phyloP scores from a whole-genome alignment of 2,888 invertebrate genomes.

The Athalia rosae region DNA sequence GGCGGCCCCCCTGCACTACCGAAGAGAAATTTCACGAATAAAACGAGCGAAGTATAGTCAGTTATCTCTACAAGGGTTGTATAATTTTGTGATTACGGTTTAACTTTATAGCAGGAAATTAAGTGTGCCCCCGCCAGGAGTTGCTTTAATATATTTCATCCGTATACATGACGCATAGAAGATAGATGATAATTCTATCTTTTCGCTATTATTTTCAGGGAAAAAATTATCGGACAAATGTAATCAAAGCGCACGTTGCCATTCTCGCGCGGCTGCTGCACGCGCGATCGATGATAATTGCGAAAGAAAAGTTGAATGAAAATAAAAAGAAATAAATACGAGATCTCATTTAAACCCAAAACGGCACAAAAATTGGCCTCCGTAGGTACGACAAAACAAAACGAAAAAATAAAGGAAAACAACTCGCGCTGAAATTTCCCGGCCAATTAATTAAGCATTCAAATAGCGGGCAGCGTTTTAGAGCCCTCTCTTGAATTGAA shows the following conservation, averaged over 20 bases:
- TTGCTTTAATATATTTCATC: too few species aligned
- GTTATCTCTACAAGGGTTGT: constrained; percentile 6
- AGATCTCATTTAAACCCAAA: neutral
- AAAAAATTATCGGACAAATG: too few species aligned
- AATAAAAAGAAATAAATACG: too few species aligned
- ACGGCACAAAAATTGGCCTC: neutral
- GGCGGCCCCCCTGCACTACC: too few species aligned
- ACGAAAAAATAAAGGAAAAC: neutral
- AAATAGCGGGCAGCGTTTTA: neutral
- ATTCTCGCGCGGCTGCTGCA: too few species aligned
- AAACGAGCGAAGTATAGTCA: neutral
- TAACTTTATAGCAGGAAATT: constrained; percentile 28
- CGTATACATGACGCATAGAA: neutral
- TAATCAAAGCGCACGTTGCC: too few species aligned
- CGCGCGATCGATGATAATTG: too few species aligned
- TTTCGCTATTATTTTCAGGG: constrained; percentile 1
- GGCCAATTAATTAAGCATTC: constrained; percentile 22
- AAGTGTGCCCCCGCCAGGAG: neutral
- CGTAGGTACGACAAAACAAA: neutral
- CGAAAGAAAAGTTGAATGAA: too few species aligned
- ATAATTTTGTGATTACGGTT: constrained; percentile 35
- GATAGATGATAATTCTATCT: constrained; percentile 17
- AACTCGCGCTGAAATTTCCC: neutral
- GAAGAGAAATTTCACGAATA: neutral
- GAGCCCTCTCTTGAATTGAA: constrained; percentile 19